Percentiles rank a stretch among this genome's conserved stretches.
Conservation (phyloP, 2,888 invertebrate genomes). For the Leptarthrus brevirostris region DNA sequence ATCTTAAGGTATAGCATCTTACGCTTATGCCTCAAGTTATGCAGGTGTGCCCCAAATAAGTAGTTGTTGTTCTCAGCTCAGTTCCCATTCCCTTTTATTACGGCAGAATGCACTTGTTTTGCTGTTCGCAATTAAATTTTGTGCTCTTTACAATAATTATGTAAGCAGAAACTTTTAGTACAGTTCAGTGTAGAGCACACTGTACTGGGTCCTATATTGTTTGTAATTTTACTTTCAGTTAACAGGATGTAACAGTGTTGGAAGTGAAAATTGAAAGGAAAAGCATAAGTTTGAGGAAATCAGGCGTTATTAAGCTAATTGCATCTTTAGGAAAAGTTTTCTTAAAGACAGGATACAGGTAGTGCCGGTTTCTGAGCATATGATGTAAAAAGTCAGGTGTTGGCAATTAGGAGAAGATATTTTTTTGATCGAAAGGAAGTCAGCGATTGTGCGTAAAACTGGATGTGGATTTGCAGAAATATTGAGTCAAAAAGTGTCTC, state of each 20-base stretch:
- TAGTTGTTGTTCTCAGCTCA: not conserved
- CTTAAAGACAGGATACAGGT: constrained; percentile 8
- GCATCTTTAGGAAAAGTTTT: constrained; percentile 16
- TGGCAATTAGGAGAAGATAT: too few species aligned
- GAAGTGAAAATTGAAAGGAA: constrained; percentile 16
- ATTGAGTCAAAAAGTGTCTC: too few species aligned
- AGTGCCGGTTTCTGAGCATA: too few species aligned
- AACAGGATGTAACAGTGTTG: not conserved
- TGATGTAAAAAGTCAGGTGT: too few species aligned
- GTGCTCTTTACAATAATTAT: constrained; percentile 18
- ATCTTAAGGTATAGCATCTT: constrained; percentile 8
- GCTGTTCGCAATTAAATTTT: constrained; percentile 42
- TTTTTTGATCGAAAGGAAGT: too few species aligned
- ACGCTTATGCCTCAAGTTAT: not conserved
- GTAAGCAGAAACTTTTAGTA: constrained; percentile 18
- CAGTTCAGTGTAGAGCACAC: not conserved
- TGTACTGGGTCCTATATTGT: not conserved
- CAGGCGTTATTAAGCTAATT: constrained; percentile 37
- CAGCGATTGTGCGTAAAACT: too few species aligned
- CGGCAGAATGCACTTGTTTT: constrained; percentile 11
- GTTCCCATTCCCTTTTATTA: not conserved
- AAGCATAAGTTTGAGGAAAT: constrained; percentile 22
- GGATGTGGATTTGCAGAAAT: too few species aligned
- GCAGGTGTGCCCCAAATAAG: constrained; percentile 31
- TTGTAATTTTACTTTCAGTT: not conserved